Evolutionary conservation across 2,888 invertebrate genomes (phyloP).

Genomic region (Tipula helvola): DNA sequence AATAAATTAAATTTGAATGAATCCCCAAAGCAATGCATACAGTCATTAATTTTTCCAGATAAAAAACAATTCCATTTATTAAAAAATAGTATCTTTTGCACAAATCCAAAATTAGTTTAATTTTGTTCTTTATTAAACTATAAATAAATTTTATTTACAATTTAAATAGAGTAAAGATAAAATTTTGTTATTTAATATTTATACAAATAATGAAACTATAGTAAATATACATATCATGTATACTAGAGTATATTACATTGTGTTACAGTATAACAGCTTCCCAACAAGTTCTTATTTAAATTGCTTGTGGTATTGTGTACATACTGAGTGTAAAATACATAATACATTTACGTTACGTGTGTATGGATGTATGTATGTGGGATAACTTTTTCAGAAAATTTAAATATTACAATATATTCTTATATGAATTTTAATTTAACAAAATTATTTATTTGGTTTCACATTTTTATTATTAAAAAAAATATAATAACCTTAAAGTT

Average conservation of each 20-base stretch:
- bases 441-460: background rate
- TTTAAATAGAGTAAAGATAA: background rate
- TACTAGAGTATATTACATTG: background rate
- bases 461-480: background rate
- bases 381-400: background rate
- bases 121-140: background rate
- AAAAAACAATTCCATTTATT: background rate
- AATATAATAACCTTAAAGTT: background rate
- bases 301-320: background rate
- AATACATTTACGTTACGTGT: background rate
- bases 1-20: background rate
- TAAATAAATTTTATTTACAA: background rate
- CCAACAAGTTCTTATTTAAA: background rate
- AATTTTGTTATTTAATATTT: background rate
- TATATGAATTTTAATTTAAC: background rate
- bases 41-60: background rate
- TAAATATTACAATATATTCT: background rate
- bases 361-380: background rate
- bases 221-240: background rate
- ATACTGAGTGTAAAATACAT: background rate
- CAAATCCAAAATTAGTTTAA: background rate
- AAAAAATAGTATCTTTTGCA: background rate
- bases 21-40: background rate
- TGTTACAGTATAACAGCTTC: background rate
- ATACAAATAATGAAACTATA: background rate